phyloP scores from a whole-genome alignment of 2,888 invertebrate species.

The Poecilus cupreus region DNA sequence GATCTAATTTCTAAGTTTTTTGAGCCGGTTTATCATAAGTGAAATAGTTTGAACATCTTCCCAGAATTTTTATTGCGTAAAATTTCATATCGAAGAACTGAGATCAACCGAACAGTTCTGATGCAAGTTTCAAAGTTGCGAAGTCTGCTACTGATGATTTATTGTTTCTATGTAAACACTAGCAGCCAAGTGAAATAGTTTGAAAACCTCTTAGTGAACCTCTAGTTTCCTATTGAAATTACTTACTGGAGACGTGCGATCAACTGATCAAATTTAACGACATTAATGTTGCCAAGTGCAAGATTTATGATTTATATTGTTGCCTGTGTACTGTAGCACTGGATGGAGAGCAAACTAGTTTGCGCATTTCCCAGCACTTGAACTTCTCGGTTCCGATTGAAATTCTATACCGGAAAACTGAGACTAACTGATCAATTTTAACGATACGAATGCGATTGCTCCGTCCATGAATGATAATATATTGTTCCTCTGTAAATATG shows the following conservation, averaged over 20 bases:
- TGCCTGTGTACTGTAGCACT: neutral
- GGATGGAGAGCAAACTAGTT: neutral
- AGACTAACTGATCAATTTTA: neutral
- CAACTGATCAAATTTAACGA: slow-evolving; percentile 18
- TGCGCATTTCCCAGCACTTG: no score
- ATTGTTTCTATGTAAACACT: neutral
- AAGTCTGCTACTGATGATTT: slow-evolving; percentile 5
- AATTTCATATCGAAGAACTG: neutral
- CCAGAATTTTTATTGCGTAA: slow-evolving; percentile 2
- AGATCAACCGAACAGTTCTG: neutral
- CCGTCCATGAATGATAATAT: slow-evolving; percentile 27
- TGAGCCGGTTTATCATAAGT: slow-evolving; percentile 13
- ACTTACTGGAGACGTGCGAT: neutral
- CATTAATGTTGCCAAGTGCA: neutral
- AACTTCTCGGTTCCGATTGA: no score
- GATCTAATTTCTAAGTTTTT: slow-evolving; percentile 2
- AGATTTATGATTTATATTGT: slow-evolving; percentile 32
- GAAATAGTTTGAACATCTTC: slow-evolving; percentile 5
- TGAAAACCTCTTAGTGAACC: neutral
- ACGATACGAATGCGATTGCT: neutral
- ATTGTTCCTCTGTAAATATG: slow-evolving; percentile 26
- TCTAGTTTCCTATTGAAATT: slow-evolving; percentile 14
- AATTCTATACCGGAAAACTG: neutral
- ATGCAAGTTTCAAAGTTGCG: neutral
- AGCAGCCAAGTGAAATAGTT: slow-evolving; percentile 7